Evolutionary conservation across 2,888 invertebrate species (phyloP), one percentile per base, ranked within the genome.

Genomic region (Electrophaes corylata): DNA sequence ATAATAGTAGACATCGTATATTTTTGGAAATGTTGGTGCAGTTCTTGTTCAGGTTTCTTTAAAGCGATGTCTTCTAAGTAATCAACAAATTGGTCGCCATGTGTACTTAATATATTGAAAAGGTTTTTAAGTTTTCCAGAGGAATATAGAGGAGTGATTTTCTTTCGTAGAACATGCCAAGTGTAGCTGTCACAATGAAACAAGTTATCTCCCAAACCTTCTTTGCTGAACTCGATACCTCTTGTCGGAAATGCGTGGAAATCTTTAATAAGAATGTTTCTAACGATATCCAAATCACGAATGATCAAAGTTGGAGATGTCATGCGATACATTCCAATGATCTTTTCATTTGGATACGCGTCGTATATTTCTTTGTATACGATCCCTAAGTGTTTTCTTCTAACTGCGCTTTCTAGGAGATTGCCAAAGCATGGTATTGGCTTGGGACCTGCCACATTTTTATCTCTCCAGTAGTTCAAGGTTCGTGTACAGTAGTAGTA

Each of bases 301-400:
- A 86, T 66, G 8, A 84, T 31, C 11, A 86, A 51, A 4, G 72
- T 66, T 0, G 83, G 84, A 14, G 68, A 62, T 4, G 72, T 75
- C 72, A 83, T 75, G 57, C 76, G 72, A 62, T 71, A 83, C 3
- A 83, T 50, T 3, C 86, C 86, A 4, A 86, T 74, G 3, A 81
- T 66, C 60, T 77, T 80, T 57, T 83, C 83, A 3, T 81, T 63
- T 0, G 79, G 75, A 61, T 69, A 86, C n/a, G 75, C 64, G 10
- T 76, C 62, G 65, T 85, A 86, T 12, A 83, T 66, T 40, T 80
- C 75, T 48, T 67, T 67, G 57, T 67, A 76, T 3, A 72, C 40
- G 10, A 70, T 48, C 3, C 72, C 74, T n/a, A 70, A 39, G 18
- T 72, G 70, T 26, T 75, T 73, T 26, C 53, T 67, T 45, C 78